Percentiles rank a stretch among this genome's conserved stretches.
These are phyloP conservation scores for Atta cephalotes DNA, from an alignment of 1,140 invertebrate genomes.

Conservation along the genomic window DNA sequence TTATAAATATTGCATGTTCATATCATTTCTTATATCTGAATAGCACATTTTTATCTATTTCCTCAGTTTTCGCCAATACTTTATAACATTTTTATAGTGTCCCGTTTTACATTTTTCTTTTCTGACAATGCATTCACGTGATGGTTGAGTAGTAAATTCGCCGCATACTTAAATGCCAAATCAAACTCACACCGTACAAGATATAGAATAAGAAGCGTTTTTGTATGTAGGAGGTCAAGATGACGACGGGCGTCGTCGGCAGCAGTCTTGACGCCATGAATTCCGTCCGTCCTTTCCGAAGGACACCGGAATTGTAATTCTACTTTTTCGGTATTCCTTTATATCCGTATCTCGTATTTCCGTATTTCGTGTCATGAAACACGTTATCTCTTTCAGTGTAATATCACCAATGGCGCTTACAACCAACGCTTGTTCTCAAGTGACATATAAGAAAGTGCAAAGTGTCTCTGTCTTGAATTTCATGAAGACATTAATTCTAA, in stretches of 20 bases:
- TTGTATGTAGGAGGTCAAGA: slow-evolving; percentile 27
- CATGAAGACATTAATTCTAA: background rate
- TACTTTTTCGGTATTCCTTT: slow-evolving; percentile 15
- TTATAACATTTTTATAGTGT: slow-evolving; percentile 1
- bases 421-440: background rate
- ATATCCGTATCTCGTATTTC: background rate
- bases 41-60: background rate
- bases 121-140: background rate
- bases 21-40: background rate
- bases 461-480: background rate
- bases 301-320: slow-evolving; percentile 41
- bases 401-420: slow-evolving; percentile 4
- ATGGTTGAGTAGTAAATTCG: background rate
- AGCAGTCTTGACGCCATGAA: slow-evolving; percentile 14
- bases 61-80: background rate
- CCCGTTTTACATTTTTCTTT: slow-evolving; percentile 5
- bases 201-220: slow-evolving; percentile 26
- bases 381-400: slow-evolving; percentile 27
- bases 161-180: slow-evolving; percentile 9
- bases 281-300: slow-evolving; percentile 31
- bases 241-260: slow-evolving; percentile 12
- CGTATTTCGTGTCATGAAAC: background rate
- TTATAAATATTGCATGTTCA: background rate
- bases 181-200: background rate
- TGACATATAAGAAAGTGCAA: background rate